phyloP scores from a whole-genome alignment of 2,113 vertebrate species.

The Apeltes quadracus region DNA sequence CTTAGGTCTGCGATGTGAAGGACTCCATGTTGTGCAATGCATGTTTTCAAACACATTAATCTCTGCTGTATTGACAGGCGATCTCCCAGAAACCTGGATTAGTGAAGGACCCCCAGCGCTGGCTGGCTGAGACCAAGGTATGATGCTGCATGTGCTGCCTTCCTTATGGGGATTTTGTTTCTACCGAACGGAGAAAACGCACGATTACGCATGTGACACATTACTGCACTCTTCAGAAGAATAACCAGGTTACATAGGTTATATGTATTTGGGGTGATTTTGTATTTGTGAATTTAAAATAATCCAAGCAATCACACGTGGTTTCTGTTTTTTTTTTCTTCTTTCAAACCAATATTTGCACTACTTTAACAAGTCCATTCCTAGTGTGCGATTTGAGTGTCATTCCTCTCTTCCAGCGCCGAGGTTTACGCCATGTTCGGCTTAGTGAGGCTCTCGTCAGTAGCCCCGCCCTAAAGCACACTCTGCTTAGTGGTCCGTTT shows the following conservation, averaged over 20 bases:
- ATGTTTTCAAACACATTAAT: slow-evolving; percentile 25
- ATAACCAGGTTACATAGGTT: background rate
- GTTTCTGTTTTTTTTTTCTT: slow-evolving; percentile 6
- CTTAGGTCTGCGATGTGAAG: background rate
- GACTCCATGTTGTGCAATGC: background rate
- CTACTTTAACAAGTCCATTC: no score
- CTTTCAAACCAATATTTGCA: slow-evolving; percentile 5
- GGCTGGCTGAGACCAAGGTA: slow-evolving; percentile 97
- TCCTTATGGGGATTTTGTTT: background rate
- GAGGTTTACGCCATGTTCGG: background rate
- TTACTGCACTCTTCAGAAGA: background rate
- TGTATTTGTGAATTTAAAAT: background rate
- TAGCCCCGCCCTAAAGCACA: no score
- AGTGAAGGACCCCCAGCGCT: slow-evolving; percentile 87
- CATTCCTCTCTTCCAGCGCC: background rate
- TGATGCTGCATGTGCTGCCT: slow-evolving; percentile 16
- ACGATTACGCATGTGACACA: slow-evolving; percentile 9
- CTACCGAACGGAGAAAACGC: slow-evolving; percentile 16
- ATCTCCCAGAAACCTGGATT: slow-evolving; percentile 83
- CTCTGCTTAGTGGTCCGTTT: no score
- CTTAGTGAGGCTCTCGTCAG: background rate
- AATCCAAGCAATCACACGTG: background rate
- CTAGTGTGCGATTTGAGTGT: background rate
- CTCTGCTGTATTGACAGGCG: slow-evolving; percentile 77
- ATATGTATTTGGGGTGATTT: background rate